Base-by-base conservation (phyloP, 2,888 invertebrate species). In the Lagria hirta region DNA sequence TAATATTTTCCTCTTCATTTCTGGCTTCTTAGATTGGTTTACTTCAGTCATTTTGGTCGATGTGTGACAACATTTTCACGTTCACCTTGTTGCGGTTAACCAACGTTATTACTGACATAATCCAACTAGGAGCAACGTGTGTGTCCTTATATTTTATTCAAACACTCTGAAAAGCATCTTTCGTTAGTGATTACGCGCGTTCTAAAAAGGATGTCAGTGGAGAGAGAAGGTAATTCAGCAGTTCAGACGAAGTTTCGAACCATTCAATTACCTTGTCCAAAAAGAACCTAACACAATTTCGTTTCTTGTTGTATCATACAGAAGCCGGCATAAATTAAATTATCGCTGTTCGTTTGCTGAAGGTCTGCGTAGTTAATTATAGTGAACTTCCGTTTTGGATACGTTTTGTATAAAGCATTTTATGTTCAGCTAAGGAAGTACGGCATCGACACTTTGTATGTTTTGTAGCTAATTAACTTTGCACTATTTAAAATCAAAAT, bases 71-170 rank as follows among this genome's bases (percentile, higher is more conserved):
- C 20, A 20, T 43, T 24, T 29, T 22, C 34, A 43, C 35, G 20
- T 35, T 26, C 15, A 20, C 22, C 22, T 36, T 30, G 30, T 28
- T 6, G 20, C 30, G 43, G 36, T 43, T 24, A 43, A 36, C 35
- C 37, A 37, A 32, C 32, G 40, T 32, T 37, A 37, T 43, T 43
- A 37, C 24, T 26, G 8, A 36, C 37, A 24, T 32, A 36, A 37
- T 37, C 38, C 33, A 14, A 38, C 16, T 24, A 27, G 33, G 22
- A 33, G 11, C 28, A 23, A 17, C 28, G 44, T 26, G 43, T 43
- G 44, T 33, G 44, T 38, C 33, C 16, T 28, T 26, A 38, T 44
- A 44, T 44, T 38, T 44, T 44, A 44, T 44, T 44, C 44, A 44
- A 28, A 44, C 38, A 27, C 38, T 22, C 23, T 35, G 36, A 43